Conservation (phyloP, 2,888 invertebrate species). For the Piscicola geometra region DNA sequence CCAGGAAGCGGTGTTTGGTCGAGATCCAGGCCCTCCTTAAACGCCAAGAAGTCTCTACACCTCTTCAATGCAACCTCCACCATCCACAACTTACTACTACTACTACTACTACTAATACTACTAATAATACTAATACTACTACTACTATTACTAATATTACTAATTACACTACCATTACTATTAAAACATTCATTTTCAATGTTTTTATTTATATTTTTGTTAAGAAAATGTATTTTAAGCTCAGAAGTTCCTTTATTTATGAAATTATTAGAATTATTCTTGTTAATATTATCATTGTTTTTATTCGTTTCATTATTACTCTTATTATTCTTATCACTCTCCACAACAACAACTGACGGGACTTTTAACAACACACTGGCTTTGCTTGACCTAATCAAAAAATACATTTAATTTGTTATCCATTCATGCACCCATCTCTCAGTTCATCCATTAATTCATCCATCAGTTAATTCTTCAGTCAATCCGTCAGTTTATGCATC, state of each 20-base stretch:
- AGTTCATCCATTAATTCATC: too few species aligned
- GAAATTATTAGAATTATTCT: not conserved
- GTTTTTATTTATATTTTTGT: too few species aligned
- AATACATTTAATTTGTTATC: too few species aligned
- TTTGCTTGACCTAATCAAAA: not conserved
- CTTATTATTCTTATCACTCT: not conserved
- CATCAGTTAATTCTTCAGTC: too few species aligned
- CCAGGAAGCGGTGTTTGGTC: not conserved
- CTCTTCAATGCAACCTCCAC: conserved; percentile 2
- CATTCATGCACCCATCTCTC: too few species aligned
- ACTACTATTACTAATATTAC: too few species aligned
- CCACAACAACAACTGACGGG: not conserved
- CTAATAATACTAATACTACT: too few species aligned
- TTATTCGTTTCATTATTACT: not conserved
- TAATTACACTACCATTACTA: too few species aligned
- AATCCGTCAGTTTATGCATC: too few species aligned
- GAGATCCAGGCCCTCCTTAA: conserved; percentile 15
- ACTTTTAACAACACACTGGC: not conserved
- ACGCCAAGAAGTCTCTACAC: conserved; percentile 14
- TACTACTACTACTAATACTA: not conserved
- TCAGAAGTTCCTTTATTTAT: not conserved
- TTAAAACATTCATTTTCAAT: too few species aligned
- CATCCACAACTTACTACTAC: not conserved
- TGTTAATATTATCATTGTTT: not conserved
- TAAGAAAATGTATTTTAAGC: not conserved